Evolutionary conservation across 2,797 vertebrate species (phyloP).

Genomic region (Falco berigora): DNA sequence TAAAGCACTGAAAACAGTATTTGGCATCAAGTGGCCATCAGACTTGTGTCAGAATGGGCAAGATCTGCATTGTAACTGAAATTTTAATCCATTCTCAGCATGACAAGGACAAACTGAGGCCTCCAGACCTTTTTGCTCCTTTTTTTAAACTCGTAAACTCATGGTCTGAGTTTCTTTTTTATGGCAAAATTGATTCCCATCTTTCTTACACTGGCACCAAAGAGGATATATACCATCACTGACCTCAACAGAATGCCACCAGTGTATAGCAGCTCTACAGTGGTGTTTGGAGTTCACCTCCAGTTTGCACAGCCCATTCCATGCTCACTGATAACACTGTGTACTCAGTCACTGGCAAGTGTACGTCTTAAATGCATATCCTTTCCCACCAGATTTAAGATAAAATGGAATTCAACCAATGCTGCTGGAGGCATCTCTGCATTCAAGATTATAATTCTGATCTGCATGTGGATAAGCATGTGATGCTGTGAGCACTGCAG

Average conservation of each 20-base stretch:
- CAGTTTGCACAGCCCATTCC: background rate
- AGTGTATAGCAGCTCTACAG: background rate
- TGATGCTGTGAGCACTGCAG: background rate
- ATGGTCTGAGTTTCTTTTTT: background rate
- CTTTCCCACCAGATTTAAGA: background rate
- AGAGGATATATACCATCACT: background rate
- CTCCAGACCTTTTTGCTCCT: background rate
- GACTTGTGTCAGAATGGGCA: background rate
- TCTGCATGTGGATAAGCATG: fast-evolving
- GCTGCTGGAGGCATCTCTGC: background rate
- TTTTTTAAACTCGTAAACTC: background rate
- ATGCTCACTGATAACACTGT: background rate
- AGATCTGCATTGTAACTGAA: background rate
- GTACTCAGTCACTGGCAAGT: background rate
- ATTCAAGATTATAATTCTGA: background rate
- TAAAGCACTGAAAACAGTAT: background rate
- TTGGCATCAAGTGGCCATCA: background rate
- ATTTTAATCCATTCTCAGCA: background rate
- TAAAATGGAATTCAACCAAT: background rate
- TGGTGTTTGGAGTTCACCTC: background rate
- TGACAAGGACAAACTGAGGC: background rate
- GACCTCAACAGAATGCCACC: fast-evolving
- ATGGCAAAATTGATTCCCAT: background rate
- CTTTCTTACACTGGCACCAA: background rate
- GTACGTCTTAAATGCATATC: background rate